A percentile compares a stretch with the other conserved stretches of the same genome.
These are phyloP conservation scores for Timema cristinae DNA, from an alignment of 2,888 invertebrate species.

Conservation along the genomic window DNA sequence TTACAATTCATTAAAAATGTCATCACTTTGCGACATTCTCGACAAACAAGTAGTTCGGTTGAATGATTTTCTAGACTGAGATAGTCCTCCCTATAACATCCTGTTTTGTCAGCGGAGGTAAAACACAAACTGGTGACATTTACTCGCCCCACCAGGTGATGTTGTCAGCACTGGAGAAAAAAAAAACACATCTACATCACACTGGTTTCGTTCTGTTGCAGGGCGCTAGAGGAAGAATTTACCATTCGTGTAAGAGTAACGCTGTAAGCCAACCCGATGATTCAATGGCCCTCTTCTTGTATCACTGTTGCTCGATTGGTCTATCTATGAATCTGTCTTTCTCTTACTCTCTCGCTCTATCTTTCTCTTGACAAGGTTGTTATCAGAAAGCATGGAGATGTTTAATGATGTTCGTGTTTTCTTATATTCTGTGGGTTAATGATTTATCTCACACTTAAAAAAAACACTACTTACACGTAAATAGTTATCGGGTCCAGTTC, in stretches of 20 bases:
- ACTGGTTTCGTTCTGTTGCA: constrained; percentile 46
- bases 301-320: constrained; percentile 13
- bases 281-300: neutral
- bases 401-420: too few species aligned
- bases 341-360: constrained; percentile 3
- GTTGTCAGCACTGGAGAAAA: constrained; percentile 1
- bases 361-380: neutral
- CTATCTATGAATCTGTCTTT: constrained; percentile 3
- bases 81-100: too few species aligned
- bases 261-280: constrained; percentile 60
- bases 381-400: too few species aligned
- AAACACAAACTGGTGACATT: neutral
- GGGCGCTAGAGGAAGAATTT: constrained; percentile 71
- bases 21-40: too few species aligned
- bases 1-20: too few species aligned
- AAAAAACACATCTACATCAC: constrained; percentile 3
- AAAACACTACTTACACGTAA: too few species aligned
- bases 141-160: constrained; percentile 13
- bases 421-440: too few species aligned
- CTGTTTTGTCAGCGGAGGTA: too few species aligned
- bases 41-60: too few species aligned
- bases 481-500: too few species aligned
- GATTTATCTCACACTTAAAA: too few species aligned
- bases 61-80: too few species aligned
- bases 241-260: constrained; percentile 80